A percentile compares a stretch with the other conserved stretches of the same genome.
Conservation (phyloP, 2,888 invertebrate species). For the Cordilura impudica region DNA sequence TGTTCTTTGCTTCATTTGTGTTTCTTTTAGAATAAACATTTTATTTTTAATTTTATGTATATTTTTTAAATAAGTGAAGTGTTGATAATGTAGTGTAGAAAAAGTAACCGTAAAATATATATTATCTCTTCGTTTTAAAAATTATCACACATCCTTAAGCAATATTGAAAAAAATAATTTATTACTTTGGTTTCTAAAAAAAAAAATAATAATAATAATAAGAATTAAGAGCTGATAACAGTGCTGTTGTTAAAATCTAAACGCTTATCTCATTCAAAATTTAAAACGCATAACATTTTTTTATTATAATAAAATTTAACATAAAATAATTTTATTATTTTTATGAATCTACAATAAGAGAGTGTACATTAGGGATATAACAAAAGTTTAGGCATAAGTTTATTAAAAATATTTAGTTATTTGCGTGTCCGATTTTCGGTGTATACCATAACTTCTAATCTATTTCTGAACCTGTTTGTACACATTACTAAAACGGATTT, state of each 20-base stretch:
- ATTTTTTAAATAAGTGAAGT: background rate
- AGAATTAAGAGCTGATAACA: constrained; percentile 29
- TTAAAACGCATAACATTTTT: background rate
- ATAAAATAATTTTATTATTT: too few species aligned
- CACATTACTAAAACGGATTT: too few species aligned
- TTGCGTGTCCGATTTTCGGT: too few species aligned
- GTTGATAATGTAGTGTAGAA: background rate
- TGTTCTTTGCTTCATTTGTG: background rate
- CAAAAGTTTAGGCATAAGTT: too few species aligned
- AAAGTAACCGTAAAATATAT: background rate
- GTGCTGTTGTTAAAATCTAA: background rate
- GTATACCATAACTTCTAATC: too few species aligned
- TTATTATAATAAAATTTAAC: constrained; percentile 4
- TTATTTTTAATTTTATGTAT: background rate
- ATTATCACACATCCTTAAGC: background rate
- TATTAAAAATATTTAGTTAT: too few species aligned
- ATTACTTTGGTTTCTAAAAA: constrained; percentile 14
- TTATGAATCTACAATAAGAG: too few species aligned
- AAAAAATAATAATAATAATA: constrained; percentile 15
- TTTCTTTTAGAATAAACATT: background rate
- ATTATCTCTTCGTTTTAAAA: constrained; percentile 8
- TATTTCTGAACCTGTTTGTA: too few species aligned
- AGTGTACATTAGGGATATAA: too few species aligned
- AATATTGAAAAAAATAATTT: background rate
- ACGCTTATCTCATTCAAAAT: constrained; percentile 6